Conservation (phyloP, 2,113 vertebrate genomes). For the Scartelaos histophorus region DNA sequence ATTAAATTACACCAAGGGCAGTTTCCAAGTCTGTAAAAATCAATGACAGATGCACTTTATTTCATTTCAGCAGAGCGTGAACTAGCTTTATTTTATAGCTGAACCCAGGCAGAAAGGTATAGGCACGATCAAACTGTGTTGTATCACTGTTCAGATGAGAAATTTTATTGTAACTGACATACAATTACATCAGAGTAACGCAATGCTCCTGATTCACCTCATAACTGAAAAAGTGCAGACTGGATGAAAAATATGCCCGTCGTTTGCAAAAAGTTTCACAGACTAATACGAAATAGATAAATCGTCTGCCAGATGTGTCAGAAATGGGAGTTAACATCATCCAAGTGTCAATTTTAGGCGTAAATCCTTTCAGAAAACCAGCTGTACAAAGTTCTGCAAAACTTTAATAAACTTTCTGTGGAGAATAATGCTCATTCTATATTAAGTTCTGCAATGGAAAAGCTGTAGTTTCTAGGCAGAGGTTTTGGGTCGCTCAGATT, state of each 20-base stretch:
- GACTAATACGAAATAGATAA: conserved; percentile 35
- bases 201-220: conserved; percentile 39
- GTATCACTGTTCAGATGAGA: conserved; percentile 36
- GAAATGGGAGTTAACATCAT: conserved; percentile 9
- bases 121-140: conserved; percentile 13
- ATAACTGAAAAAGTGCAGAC: conserved; percentile 38
- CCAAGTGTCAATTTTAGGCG: not conserved
- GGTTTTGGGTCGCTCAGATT: conserved; percentile 53
- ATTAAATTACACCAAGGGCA: conserved; percentile 38
- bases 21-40: conserved; percentile 44
- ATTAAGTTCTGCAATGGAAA: conserved; percentile 39
- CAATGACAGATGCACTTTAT: conserved; percentile 56
- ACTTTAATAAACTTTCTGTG: conserved; percentile 4
- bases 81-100: conserved; percentile 33
- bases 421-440: conserved; percentile 50
- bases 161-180: conserved; percentile 54
- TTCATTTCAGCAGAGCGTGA: conserved; percentile 24
- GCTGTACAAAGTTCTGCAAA: not conserved
- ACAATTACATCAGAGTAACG: conserved; percentile 47
- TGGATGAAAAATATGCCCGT: conserved; percentile 35
- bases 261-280: conserved; percentile 32
- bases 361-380: not conserved
- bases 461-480: conserved; percentile 39
- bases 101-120: conserved; percentile 45
- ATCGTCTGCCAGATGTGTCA: conserved; percentile 51